Base-by-base conservation (phyloP, 2,797 vertebrate genomes). In the Gouania willdenowi region DNA sequence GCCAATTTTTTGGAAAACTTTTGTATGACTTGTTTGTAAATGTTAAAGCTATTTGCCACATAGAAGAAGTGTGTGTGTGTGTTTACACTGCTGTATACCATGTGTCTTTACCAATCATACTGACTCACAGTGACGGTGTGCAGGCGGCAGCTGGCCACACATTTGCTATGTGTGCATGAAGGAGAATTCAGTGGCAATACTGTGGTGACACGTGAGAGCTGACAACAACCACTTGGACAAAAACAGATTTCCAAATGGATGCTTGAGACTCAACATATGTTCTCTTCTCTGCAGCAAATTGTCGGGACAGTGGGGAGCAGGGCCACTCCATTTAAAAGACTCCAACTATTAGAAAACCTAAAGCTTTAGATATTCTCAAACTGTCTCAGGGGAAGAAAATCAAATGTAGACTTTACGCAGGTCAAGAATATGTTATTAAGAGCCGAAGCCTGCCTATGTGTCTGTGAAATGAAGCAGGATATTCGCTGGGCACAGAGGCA, bases 161-260 rank as follows among this genome's bases (percentile, higher is more conserved):
- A 22, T 18, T 51, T 48, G 47, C 45, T 54, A 59, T 58, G 45
- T 61, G 29, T 32, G 24, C 20, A 24, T 9, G 37, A 56, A 18
- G 56, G 40, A 69, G 66, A 75, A 49, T 47, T 66, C 58, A 54
- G 53, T 41, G 48, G 53, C 55, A 59, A 60, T 48, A 50, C 33
- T 52, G 42, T 30, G 42, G 65, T 53, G 62, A 72, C 65, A 71
- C 39, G 31, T 46, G 14, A 38, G 35, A 75, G 38, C 40, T 11
- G 4, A 14, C 23, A 62, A 48, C 26, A 61, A 47, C 57, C 35
- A 26, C 9, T 49, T 28, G 25, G 11, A 25, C 31, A n/a, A 41
- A 42, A 43, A 62, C 36, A 0, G 4, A 41, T 41, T 28, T n/a
- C n/a, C n/a, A n/a, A n/a, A 27, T 27, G 18, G 24, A 20, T 3